Conservation (phyloP, 2,888 invertebrate species). For the Hemaris fuciformis region DNA sequence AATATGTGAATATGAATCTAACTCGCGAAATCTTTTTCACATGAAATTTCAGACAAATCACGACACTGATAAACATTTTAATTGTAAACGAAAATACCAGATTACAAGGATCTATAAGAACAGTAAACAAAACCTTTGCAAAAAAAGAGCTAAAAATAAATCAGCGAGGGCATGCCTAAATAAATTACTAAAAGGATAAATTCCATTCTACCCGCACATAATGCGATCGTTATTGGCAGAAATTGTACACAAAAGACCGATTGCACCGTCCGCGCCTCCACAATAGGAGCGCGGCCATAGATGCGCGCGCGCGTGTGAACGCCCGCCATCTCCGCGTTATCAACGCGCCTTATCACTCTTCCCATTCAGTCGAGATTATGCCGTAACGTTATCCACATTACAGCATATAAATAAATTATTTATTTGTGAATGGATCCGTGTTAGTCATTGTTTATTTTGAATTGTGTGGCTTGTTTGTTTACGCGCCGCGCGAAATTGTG, state of each 20-base stretch:
- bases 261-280: neutral
- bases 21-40: too few species aligned
- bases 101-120: neutral
- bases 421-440: constrained; percentile 17
- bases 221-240: neutral
- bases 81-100: too few species aligned
- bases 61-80: too few species aligned
- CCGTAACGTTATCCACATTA: constrained; percentile 33
- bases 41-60: too few species aligned
- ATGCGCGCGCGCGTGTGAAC: constrained; percentile 11
- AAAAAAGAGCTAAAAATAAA: neutral
- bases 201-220: neutral
- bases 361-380: constrained; percentile 50
- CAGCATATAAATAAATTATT: constrained; percentile 18
- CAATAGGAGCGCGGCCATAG: neutral
- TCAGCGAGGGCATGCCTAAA: neutral
- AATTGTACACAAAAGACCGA: constrained; percentile 3
- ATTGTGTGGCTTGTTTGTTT: neutral
- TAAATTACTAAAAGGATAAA: neutral
- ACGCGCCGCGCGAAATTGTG: neutral
- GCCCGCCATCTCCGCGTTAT: constrained; percentile 41
- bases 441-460: constrained; percentile 12
- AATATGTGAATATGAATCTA: too few species aligned
- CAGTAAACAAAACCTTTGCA: neutral
- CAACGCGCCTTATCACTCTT: constrained; percentile 48